Conservation (phyloP, 2,113 vertebrate genomes). For the Scomber scombrus region DNA sequence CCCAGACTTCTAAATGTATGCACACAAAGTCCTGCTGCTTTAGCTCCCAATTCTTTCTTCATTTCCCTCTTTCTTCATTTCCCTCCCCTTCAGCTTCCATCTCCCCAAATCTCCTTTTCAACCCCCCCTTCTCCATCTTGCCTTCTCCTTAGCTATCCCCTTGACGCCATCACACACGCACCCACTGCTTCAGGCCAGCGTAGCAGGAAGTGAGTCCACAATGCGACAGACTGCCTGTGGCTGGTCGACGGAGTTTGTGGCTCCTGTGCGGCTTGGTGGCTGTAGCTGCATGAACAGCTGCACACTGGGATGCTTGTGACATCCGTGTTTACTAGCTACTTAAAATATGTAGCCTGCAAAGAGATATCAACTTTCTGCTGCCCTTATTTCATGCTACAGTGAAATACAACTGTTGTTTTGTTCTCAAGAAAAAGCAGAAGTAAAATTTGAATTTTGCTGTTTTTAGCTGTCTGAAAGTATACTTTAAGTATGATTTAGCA, state of each 20-base stretch:
- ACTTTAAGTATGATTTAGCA: neutral
- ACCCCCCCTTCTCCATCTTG: constrained; percentile 9
- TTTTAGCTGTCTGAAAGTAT: constrained; percentile 10
- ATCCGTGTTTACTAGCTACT: constrained; percentile 55
- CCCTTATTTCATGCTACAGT: constrained; percentile 32
- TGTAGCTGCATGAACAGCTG: constrained; percentile 45
- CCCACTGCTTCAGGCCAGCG: constrained; percentile 1
- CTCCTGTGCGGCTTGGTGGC: constrained; percentile 19
- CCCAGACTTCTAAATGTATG: constrained; percentile 41
- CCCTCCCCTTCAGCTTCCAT: constrained; percentile 11
- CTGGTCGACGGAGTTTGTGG: constrained; percentile 26
- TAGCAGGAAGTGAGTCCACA: constrained; percentile 49
- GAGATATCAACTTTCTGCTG: constrained; percentile 34
- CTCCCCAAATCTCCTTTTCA: constrained; percentile 26
- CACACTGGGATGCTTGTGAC: constrained; percentile 23
- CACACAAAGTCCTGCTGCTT: constrained; percentile 49
- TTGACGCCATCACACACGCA: neutral
- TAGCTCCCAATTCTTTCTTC: constrained; percentile 17
- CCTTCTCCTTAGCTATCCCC: constrained; percentile 11
- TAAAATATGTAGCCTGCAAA: constrained; percentile 15
- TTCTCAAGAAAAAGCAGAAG: neutral
- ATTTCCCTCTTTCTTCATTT: constrained; percentile 22
- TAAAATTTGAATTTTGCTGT: constrained; percentile 1
- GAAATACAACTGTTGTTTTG: constrained; percentile 15
- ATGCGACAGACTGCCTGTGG: constrained; percentile 31